Conservation (phyloP, 64 coral and sea anemone genomes). For the Porites australiensis region DNA sequence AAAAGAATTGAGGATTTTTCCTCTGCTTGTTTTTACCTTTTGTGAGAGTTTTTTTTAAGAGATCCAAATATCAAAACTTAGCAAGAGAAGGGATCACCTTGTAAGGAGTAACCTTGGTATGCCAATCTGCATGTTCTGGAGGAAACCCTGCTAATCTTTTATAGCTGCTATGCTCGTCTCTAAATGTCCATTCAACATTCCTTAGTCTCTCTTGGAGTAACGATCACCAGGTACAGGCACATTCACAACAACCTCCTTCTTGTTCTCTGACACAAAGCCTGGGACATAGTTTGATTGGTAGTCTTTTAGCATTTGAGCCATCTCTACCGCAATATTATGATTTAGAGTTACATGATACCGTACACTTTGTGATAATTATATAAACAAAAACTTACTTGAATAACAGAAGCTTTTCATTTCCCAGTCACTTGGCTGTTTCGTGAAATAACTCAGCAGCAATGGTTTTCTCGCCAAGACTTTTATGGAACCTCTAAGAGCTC, state of each 20-base stretch:
- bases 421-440: neutral
- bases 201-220: slow-evolving; percentile 20
- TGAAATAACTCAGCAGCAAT: neutral
- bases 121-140: slow-evolving; percentile 58
- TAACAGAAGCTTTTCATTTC: neutral
- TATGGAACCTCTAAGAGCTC: neutral
- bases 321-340: slow-evolving; percentile 53
- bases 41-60: too few species aligned
- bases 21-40: too few species aligned
- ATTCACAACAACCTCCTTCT: neutral
- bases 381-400: neutral
- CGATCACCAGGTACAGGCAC: slow-evolving; percentile 47
- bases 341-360: too few species aligned
- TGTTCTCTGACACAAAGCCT: slow-evolving; percentile 6
- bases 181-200: slow-evolving; percentile 42
- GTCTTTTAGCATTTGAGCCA: slow-evolving; percentile 40
- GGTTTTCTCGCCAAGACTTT: neutral
- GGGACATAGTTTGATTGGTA: slow-evolving; percentile 64
- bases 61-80: too few species aligned
- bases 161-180: slow-evolving; percentile 25
- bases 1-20: too few species aligned
- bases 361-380: too few species aligned
- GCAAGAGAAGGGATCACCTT: too few species aligned
- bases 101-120: slow-evolving; percentile 44
- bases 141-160: slow-evolving; percentile 13